Evolutionary conservation across 2,888 invertebrate species (phyloP), one percentile per base, ranked within the genome.

Genomic region (Raillietiella orientalis): DNA sequence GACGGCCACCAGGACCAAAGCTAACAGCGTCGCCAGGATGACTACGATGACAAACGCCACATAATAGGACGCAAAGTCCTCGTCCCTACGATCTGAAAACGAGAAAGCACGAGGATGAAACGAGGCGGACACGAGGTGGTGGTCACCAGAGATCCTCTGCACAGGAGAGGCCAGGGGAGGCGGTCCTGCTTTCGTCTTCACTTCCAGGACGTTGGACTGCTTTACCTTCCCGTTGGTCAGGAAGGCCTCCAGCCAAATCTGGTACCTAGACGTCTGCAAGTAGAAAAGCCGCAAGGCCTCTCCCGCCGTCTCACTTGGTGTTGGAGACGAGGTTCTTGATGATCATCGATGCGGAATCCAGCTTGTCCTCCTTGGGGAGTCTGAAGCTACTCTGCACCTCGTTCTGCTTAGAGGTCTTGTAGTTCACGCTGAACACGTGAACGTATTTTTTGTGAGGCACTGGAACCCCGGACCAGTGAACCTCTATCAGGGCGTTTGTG

Each of bases 391-490:
- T 65, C 38, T 63, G 62, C 37, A 70, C 63, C 37, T 66, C 65
- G 19, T 62, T 64, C 23, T 39, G 34, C 8, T 58, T 56, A 40
- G 66, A 66, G 37, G 62, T 64, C 42, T 66, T 64, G 43, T 67
- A 69, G 34, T 74, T 71, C 2, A 72, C 72, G 28, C 75, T 58
- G 49, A 70, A 77, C 37, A 79, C 72, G 35, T 75, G 69, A 25
- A 79, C 71, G 49, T 66, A 77, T 42, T 77, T 71, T 42, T 77
- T 75, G 32, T 74, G 69, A 0, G 79, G 79, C 35, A 69, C 62
- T 1, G 79, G 79, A 1, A 79, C 64, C 1, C 79, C 79, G 25
- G 53, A 59, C 72, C 75, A 77, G 4, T 58, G 55, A 4, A 79
- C 55, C 38, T 71, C 71, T 0, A 69, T 66, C 6, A 66, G 64